phyloP scores from a whole-genome alignment of 2,888 invertebrate species.

The Atethmia centrago region DNA sequence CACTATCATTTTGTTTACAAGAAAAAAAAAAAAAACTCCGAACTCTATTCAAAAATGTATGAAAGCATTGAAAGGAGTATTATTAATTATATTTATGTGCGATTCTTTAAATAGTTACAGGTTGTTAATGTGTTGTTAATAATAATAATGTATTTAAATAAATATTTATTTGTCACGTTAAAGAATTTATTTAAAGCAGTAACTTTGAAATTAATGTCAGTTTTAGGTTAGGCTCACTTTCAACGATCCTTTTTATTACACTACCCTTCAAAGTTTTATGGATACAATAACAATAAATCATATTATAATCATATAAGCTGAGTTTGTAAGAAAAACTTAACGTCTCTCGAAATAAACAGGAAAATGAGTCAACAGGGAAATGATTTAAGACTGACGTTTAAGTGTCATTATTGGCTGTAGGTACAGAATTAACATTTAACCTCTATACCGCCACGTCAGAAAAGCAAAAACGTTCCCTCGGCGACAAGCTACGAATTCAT shows the following conservation, averaged over 20 bases:
- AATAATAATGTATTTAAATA: constrained; percentile 30
- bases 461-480: no score
- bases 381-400: constrained; percentile 7
- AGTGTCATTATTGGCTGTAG: background rate
- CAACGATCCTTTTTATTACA: constrained; percentile 51
- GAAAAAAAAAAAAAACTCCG: no score
- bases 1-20: background rate
- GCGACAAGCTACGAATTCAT: no score
- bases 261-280: constrained; percentile 55
- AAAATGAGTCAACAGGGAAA: constrained; percentile 23
- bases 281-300: constrained; percentile 61
- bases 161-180: constrained; percentile 29
- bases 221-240: constrained; percentile 41
- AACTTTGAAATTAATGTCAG: constrained; percentile 44
- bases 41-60: no score
- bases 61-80: background rate
- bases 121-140: background rate
- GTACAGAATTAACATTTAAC: background rate
- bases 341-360: constrained; percentile 17
- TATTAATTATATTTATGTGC: background rate
- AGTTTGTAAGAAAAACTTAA: constrained; percentile 31
- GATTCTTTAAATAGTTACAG: background rate
- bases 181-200: constrained; percentile 13
- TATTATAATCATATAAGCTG: constrained; percentile 55
- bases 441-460: no score